phyloP scores from a whole-genome alignment of 2,888 invertebrate genomes.

The Amblyjoppa proteus region DNA sequence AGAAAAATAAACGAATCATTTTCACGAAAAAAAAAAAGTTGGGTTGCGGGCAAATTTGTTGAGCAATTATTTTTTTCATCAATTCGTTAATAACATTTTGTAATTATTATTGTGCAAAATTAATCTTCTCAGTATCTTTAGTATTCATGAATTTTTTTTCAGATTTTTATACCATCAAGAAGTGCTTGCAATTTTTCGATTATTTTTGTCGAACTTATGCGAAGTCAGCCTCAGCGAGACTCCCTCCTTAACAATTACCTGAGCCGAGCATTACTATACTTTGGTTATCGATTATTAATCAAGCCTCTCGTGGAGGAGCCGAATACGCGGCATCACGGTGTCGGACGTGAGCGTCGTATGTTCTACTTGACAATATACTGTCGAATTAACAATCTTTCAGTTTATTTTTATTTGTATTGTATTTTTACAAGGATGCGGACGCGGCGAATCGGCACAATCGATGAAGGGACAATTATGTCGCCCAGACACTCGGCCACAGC shows the following conservation, averaged over 20 bases:
- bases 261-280: not conserved
- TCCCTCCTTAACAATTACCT: not conserved
- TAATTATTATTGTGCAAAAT: no score
- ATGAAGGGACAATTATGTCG: constrained; percentile 8
- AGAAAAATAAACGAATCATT: no score
- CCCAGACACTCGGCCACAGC: not conserved
- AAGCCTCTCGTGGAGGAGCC: not conserved
- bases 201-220: no score
- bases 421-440: not conserved
- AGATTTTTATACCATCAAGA: no score
- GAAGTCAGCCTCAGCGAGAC: no score
- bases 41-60: no score
- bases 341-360: not conserved
- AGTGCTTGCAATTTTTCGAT: no score
- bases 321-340: not conserved
- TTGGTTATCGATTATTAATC: not conserved
- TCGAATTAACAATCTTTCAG: not conserved
- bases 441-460: not conserved
- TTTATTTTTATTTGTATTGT: not conserved
- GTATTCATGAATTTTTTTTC: no score
- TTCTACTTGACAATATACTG: not conserved
- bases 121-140: no score
- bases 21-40: no score
- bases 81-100: no score
- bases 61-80: no score